These are phyloP conservation scores for Acropora yongei DNA, from an alignment of 64 coral and sea anemone species.

Conservation along the genomic window DNA sequence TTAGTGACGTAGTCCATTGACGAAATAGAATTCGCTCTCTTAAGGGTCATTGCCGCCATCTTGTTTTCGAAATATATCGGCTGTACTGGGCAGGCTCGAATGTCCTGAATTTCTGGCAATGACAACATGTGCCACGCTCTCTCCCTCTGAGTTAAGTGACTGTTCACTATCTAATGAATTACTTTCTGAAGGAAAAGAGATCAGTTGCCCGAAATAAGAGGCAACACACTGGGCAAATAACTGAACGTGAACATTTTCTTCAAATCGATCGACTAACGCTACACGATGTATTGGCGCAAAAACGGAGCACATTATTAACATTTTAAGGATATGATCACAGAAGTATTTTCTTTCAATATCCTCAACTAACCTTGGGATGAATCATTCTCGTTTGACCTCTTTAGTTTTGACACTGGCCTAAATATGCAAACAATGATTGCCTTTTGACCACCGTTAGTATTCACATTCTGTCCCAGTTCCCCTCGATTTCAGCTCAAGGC, in stretches of 20 bases:
- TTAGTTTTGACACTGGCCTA: not conserved
- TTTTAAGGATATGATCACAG: not conserved
- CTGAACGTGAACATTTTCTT: not conserved
- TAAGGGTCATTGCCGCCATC: too few relatives aligned
- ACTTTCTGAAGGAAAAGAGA: too few relatives aligned
- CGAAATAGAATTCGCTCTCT: too few relatives aligned
- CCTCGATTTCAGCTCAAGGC: constrained; percentile 10
- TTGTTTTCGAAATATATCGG: too few relatives aligned
- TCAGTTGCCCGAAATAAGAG: not conserved
- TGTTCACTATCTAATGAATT: too few relatives aligned
- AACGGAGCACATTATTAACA: not conserved
- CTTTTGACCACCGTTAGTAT: not conserved
- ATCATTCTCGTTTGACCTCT: not conserved
- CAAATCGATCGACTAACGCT: not conserved
- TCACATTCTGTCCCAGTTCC: not conserved
- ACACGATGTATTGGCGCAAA: not conserved
- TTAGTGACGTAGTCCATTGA: too few relatives aligned
- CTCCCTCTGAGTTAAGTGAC: too few relatives aligned
- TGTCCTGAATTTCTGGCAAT: too few relatives aligned
- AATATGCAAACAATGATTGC: not conserved
- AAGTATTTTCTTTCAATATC: not conserved
- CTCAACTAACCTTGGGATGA: constrained; percentile 1
- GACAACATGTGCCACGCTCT: too few relatives aligned
- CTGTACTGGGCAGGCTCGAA: too few relatives aligned
- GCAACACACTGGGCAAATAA: not conserved